Evolutionary conservation across 2,797 vertebrate species (phyloP), one percentile per base, ranked within the genome.

Genomic region (Anabas testudineus): DNA sequence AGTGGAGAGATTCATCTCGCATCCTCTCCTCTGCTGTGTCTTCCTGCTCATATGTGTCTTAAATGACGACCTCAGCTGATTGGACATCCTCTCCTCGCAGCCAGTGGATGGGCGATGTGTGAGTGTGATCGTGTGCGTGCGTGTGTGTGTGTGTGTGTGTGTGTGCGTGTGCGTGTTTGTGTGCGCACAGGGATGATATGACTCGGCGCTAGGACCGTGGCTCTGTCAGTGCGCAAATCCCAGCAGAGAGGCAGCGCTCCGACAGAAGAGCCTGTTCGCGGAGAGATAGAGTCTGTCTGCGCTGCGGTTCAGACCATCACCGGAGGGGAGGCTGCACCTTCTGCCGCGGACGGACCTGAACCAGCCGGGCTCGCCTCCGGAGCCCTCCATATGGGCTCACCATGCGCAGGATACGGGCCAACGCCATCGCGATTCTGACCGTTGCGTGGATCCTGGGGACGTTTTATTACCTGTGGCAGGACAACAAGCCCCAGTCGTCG

Each of bases 401-500:
- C 91, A 99, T 99, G 97, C 96, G 97, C 92, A 95, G 96, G 95
- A 96, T 99, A 92, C 95, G 97, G 93, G 97, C 97, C 87, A 99
- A 98, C 95, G 97, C 97, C 94, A 98, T 99, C 88, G 97, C 96
- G 60, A 97, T 99, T 90, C 95, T 99, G 88, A 98, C 97, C 14
- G 96, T 97, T 48, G 97, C 97, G 68, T 99, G 97, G 97, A 99
- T 99, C 94, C 91, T 99, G 86, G 97, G 97, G 67, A 99, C 97
- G 89, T 99, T 99, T 87, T 99, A 99, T 94, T 98, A 98, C 96
- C 96, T 98, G 95, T 99, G 97, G 97, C 97, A 99, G 95, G 97
- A 98, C 95, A 97, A 92, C 93, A 97, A 96, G 84, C 96, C 96
- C 15, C 95, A 94, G 79, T 89, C 95, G 57, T 90, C 95, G 69